Conservation (phyloP, 1,140 invertebrate genomes). For the Drosophila asahinai region DNA sequence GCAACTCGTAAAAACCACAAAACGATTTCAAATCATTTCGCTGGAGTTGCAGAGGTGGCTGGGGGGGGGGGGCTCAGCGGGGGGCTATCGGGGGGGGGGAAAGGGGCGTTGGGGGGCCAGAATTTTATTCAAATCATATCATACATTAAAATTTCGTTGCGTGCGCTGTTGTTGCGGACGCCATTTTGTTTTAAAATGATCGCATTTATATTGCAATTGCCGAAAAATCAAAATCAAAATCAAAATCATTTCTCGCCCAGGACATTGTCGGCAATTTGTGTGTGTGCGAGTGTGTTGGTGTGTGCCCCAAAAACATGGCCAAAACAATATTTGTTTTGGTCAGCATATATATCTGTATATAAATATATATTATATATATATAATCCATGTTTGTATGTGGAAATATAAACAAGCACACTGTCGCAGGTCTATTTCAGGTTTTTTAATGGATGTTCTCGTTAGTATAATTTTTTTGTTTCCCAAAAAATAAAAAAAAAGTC, state of each 20-base stretch:
- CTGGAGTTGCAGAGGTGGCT: neutral
- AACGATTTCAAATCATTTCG: conserved; percentile 84
- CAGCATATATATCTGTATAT: conserved; percentile 23
- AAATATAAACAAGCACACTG: conserved; percentile 11
- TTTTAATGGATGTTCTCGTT: too few species aligned
- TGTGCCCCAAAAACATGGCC: conserved; percentile 56
- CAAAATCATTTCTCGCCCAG: conserved; percentile 67
- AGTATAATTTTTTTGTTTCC: too few species aligned
- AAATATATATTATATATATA: conserved; percentile 10
- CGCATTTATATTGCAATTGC: conserved; percentile 73
- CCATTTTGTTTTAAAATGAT: conserved; percentile 82
- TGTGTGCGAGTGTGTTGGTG: conserved; percentile 2
- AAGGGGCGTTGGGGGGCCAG: neutral
- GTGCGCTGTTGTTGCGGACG: conserved; percentile 33
- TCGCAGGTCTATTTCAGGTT: too few species aligned
- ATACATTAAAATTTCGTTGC: conserved; percentile 62
- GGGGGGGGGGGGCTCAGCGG: neutral
- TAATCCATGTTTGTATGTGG: neutral
- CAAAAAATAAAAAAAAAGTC: too few species aligned
- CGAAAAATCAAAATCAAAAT: conserved; percentile 77
- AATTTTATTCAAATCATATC: conserved; percentile 77
- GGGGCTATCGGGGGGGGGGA: neutral
- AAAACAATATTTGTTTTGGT: conserved; percentile 76
- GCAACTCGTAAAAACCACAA: conserved; percentile 85
- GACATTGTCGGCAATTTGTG: conserved; percentile 31